Evolutionary conservation across 2,113 vertebrate genomes (phyloP), one percentile per base, ranked within the genome.

Genomic region (Syrrhaptes paradoxus): DNA sequence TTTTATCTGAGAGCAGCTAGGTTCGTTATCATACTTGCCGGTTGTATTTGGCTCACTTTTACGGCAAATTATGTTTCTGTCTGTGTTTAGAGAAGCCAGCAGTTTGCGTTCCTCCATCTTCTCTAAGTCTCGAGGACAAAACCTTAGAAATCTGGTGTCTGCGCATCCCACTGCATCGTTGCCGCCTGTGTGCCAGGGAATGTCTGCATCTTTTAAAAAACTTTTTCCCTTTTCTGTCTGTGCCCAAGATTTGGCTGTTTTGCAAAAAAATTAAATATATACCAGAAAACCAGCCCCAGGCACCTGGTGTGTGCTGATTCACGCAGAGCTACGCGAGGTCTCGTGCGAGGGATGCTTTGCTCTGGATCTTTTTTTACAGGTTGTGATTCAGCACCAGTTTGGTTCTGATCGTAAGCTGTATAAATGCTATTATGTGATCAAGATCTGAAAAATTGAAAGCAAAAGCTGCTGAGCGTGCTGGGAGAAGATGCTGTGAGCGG

Each of bases 401-500:
- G 45, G 16, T 29, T 29, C 45, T 38, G 28, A 11, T 45, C 22
- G 34, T 9, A 57, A 62, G 10, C 34, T 38, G 18, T 45, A 25
- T 20, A n/a, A 72, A 79, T 24, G 41, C 38, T n/a, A 20, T 11
- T 11, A 10, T 48, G 3, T 20, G 48, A 32, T 15, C 57, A 83
- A 74, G 13, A 29, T 3, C 14, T 43, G 72, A 79, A 36, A 31
- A 83, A 79, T 34, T 34, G 36, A 38, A 31, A 77, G 52, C 11
- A 7, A 49, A 51, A 38, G 31, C 48, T 51, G 3, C 25, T 31
- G 4, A 4, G 25, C 34, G 6, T 28, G n/a, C 11, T 58, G 38
- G 28, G 38, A 91, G n/a, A 36, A 68, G 77, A 26, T 14, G 8
- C 18, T 24, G 73, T 0, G 16, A 21, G 34, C 0, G 0, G 67